Evolutionary conservation across 1,140 invertebrate species (phyloP).

Genomic region (Teleopsis dalmanni): DNA sequence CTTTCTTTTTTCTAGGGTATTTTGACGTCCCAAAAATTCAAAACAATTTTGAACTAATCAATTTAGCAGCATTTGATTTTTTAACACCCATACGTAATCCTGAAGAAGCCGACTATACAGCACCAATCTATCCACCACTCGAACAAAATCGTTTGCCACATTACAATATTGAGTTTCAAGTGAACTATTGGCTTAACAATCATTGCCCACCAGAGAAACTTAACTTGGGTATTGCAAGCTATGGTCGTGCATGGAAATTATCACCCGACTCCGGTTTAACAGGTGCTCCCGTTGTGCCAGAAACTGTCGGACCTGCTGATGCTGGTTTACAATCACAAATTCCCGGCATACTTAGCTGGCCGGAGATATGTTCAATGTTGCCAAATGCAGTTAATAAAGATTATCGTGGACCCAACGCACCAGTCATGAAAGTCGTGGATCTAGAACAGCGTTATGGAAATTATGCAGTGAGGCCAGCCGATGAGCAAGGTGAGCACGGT

Average conservation of each 20-base stretch:
- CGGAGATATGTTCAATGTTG: constrained; percentile 54
- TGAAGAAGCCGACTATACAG: constrained; percentile 64
- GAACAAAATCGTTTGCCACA: constrained; percentile 39
- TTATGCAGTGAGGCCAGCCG: constrained; percentile 63
- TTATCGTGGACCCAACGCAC: constrained; percentile 52
- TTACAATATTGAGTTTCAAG: constrained; percentile 55
- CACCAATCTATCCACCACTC: constrained; percentile 56
- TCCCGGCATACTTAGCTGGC: constrained; percentile 55
- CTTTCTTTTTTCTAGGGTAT: constrained; percentile 47
- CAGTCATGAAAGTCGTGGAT: constrained; percentile 61
- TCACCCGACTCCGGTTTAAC: constrained; percentile 60
- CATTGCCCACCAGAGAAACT: constrained; percentile 65
- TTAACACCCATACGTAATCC: constrained; percentile 63
- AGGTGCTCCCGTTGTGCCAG: constrained; percentile 65
- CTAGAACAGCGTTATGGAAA: constrained; percentile 66
- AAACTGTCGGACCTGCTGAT: constrained; percentile 53
- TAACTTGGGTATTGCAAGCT: constrained; percentile 73
- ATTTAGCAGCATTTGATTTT: constrained; percentile 72
- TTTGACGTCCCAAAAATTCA: constrained; percentile 61
- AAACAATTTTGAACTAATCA: constrained; percentile 67
- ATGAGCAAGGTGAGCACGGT: constrained; percentile 58
- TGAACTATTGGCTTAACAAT: constrained; percentile 55
- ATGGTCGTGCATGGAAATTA: constrained; percentile 74
- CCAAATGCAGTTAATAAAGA: constrained; percentile 42
- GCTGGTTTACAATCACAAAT: constrained; percentile 54